These are phyloP conservation scores for Entomobrya proxima DNA, from an alignment of 2,888 invertebrate species.

Conservation along the genomic window DNA sequence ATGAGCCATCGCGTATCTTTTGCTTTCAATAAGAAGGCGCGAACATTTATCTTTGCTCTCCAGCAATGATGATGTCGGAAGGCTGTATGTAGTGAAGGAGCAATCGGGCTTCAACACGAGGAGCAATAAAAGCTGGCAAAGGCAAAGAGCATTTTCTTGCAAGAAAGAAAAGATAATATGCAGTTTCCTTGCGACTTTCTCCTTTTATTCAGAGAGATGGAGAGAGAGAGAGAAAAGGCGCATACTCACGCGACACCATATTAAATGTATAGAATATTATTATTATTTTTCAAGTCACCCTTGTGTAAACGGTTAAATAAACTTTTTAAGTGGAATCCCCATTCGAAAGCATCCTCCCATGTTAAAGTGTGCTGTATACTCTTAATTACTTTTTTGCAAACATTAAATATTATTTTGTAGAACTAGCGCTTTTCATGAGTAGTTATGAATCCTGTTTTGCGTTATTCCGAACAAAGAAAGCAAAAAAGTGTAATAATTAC, in stretches of 20 bases:
- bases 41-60: constrained; percentile 56
- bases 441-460: too few species aligned
- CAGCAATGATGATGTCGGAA: constrained; percentile 1
- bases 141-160: background rate
- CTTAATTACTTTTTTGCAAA: constrained; percentile 27
- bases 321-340: constrained; percentile 19
- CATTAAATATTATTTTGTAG: constrained; percentile 8
- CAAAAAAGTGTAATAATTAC: constrained; percentile 35
- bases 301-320: constrained; percentile 29
- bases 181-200: background rate
- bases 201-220: background rate
- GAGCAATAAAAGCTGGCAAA: background rate
- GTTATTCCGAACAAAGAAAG: too few species aligned
- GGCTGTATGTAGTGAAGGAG: background rate
- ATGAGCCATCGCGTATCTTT: constrained; percentile 57
- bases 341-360: background rate
- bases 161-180: constrained; percentile 12
- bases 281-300: background rate
- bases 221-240: too few species aligned
- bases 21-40: constrained; percentile 61
- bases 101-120: constrained; percentile 16
- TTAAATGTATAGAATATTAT: background rate
- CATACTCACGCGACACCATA: too few species aligned
- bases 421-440: background rate
- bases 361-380: background rate